These are phyloP conservation scores for Cheilinus undulatus DNA, from an alignment of 2,113 vertebrate genomes.

Conservation along the genomic window DNA sequence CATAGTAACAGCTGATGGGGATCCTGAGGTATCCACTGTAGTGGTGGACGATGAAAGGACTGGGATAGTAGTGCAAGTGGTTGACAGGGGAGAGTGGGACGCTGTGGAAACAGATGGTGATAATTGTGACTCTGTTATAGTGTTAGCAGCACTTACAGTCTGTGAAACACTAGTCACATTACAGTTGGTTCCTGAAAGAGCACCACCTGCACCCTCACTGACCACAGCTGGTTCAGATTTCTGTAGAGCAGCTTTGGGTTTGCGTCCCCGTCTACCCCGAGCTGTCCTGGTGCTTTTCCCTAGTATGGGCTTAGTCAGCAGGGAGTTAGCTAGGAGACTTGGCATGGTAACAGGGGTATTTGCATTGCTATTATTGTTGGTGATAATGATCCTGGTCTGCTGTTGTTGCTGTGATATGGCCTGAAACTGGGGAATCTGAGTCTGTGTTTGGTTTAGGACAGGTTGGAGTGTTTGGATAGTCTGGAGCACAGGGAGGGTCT, in stretches of 20 bases:
- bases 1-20: constrained; percentile 27
- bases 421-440: constrained; percentile 77
- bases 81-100: constrained; percentile 20
- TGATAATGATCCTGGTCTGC: constrained; percentile 80
- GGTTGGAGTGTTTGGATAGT: constrained; percentile 79
- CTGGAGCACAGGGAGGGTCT: constrained; percentile 78
- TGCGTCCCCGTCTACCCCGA: constrained; percentile 79
- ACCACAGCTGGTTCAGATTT: constrained; percentile 37
- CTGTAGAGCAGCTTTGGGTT: constrained; percentile 74
- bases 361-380: constrained; percentile 67
- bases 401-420: constrained; percentile 79
- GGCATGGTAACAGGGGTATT: constrained; percentile 54
- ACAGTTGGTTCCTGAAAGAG: constrained; percentile 30
- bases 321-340: constrained; percentile 57
- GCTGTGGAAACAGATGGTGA: constrained; percentile 19
- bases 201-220: constrained; percentile 32
- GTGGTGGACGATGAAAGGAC: constrained; percentile 24
- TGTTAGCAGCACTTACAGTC: constrained; percentile 27
- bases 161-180: constrained; percentile 3
- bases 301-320: constrained; percentile 78
- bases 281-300: constrained; percentile 79
- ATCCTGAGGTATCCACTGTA: constrained; percentile 43
- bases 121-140: constrained; percentile 10
- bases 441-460: constrained; percentile 76
- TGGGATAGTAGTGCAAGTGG: constrained; percentile 31